Base-by-base conservation (phyloP, 2,888 invertebrate species). In the Chrysolina americana region DNA sequence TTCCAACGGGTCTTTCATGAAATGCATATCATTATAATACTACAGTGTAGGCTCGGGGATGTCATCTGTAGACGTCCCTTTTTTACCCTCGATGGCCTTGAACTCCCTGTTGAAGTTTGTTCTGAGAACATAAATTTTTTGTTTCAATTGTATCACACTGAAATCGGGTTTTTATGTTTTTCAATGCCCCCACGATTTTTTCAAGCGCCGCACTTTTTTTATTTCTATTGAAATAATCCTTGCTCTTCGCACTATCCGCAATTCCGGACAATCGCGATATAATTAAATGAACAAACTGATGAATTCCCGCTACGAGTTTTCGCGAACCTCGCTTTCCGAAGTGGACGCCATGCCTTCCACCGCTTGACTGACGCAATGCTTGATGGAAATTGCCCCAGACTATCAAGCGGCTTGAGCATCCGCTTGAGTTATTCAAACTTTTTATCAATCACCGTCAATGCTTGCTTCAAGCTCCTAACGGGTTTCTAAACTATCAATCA, bases 1-100 rank as follows among this genome's bases (percentile, higher is more conserved):
- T 65, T 71, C 70, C 23, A 64, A 10, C 48, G 64, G 65, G 17
- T 64, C 62, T 21, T 71, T 71, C 50, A 71, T 71, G 41, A 71
- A 71, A 9, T 8, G n/a, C n/a, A 71, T 15, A 41, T 65, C 41
- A 23, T 65, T 65, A 41, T 71, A 65, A 53, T 64, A 70, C 41
- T 79, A 73, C 76, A 81, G 50, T 6, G 48, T 48, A 44, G 66
- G 23, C n/a, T 66, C 47, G 19, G 66, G 66, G 66, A 66, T 66
- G 66, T 68, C 17, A 17, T 53, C 53, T 53, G 53, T 50, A 50
- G 53, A 68, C 53, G 41, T 44, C 15, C 44, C 44, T 44, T 10
- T 11, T 44, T 11, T 13, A 11, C n/a, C n/a, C n/a, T n/a, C n/a
- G n/a, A n/a, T n/a, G n/a, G n/a, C 44, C 44, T 44, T 44, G 15